These are phyloP conservation scores for Lepisosteus oculatus DNA, from an alignment of 2,113 vertebrate species.

Conservation along the genomic window DNA sequence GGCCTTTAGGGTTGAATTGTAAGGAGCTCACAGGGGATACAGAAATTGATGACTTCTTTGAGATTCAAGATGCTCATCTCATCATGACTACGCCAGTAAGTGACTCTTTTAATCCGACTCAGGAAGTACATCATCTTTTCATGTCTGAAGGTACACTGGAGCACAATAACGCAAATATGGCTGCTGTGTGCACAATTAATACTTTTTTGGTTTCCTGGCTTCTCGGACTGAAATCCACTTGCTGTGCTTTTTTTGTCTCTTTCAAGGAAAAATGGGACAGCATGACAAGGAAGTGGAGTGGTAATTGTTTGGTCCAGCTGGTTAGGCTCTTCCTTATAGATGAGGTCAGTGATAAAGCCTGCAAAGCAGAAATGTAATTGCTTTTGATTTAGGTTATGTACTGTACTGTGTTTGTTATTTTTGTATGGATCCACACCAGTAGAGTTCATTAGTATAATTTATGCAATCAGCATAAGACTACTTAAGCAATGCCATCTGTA, in stretches of 20 bases:
- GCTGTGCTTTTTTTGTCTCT: slow-evolving; percentile 17
- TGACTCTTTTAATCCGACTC: slow-evolving; percentile 27
- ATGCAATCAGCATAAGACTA: neutral
- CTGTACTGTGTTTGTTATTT: neutral
- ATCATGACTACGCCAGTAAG: slow-evolving; percentile 95
- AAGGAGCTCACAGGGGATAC: slow-evolving; percentile 97
- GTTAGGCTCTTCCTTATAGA: slow-evolving; percentile 93
- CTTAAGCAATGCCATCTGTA: neutral
- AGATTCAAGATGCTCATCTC: slow-evolving; percentile 90
- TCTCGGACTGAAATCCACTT: slow-evolving; percentile 3
- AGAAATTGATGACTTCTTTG: slow-evolving; percentile 91
- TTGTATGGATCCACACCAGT: neutral
- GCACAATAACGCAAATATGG: slow-evolving; percentile 3
- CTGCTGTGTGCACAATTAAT: neutral
- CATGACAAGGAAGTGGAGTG: slow-evolving; percentile 96
- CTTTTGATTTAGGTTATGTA: neutral
- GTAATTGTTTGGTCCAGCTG: slow-evolving; percentile 85
- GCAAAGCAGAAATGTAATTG: neutral
- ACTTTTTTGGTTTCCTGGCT: slow-evolving; percentile 25
- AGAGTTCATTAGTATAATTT: neutral
- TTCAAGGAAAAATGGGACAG: slow-evolving; percentile 97
- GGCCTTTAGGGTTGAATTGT: slow-evolving; percentile 84
- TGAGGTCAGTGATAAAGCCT: slow-evolving; percentile 66
- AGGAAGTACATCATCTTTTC: neutral
- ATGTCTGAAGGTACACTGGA: neutral